These are phyloP conservation scores for Sinocyclocheilus anshuiensis DNA, from an alignment of 2,113 vertebrate genomes.

Conservation along the genomic window DNA sequence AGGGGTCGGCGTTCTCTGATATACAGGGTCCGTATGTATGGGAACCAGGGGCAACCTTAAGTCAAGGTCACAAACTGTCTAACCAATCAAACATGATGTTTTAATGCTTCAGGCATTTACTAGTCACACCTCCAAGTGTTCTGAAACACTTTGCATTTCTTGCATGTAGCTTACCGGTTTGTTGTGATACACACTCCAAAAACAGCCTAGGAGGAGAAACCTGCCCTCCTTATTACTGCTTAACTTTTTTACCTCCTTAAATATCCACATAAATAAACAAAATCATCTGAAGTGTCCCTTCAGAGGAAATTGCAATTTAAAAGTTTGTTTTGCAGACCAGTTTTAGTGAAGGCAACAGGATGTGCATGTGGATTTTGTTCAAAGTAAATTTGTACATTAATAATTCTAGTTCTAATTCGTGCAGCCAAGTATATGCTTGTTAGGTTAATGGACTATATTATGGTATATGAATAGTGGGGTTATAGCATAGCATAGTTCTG, in stretches of 20 bases:
- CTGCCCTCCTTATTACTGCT: not conserved
- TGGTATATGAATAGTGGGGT: too few relatives aligned
- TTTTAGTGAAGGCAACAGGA: too few relatives aligned
- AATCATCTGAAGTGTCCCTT: too few relatives aligned
- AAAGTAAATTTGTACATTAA: too few relatives aligned
- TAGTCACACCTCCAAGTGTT: slow-evolving; percentile 20
- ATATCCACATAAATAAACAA: not conserved
- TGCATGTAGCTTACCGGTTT: not conserved
- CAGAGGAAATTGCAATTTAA: too few relatives aligned
- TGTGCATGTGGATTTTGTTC: too few relatives aligned
- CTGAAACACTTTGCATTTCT: not conserved
- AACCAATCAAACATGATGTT: not conserved
- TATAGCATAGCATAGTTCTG: too few relatives aligned
- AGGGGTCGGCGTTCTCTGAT: slow-evolving; percentile 40
- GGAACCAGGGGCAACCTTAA: slow-evolving; percentile 42
- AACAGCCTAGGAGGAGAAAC: not conserved
- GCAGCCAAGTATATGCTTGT: too few relatives aligned
- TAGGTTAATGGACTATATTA: too few relatives aligned
- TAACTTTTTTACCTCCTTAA: not conserved
- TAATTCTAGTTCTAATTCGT: too few relatives aligned
- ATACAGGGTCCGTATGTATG: slow-evolving; percentile 14
- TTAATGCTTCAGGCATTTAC: not conserved
- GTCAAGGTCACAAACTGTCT: slow-evolving; percentile 41
- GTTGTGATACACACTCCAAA: not conserved
- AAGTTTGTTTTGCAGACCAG: too few relatives aligned